Evolutionary conservation across 2,113 vertebrate species (phyloP).

Genomic region (Pseudorhombus dupliciocellatus): DNA sequence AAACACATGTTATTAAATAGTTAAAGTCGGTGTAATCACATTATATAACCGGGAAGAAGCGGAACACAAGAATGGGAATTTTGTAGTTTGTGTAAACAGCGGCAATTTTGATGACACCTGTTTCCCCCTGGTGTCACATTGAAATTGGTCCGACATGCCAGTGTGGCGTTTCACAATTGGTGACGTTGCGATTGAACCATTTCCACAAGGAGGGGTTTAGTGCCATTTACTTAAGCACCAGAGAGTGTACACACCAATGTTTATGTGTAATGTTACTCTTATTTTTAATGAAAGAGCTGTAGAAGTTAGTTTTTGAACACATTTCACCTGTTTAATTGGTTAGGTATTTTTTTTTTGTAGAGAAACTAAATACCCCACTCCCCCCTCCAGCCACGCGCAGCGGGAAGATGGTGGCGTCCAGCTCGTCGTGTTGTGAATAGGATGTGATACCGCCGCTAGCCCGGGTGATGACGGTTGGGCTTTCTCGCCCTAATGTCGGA

Average conservation of each 20-base stretch:
- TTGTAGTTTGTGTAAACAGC: neutral
- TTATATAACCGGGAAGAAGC: neutral
- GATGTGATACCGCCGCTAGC: constrained; percentile 55
- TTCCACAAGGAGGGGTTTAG: constrained; percentile 9
- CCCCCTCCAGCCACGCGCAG: constrained; percentile 2
- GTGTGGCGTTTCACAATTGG: constrained; percentile 82
- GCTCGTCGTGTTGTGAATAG: constrained; percentile 63
- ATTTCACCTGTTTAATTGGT: accelerated
- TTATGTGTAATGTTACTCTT: accelerated
- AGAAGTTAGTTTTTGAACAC: accelerated
- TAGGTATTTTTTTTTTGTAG: neutral
- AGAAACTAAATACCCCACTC: neutral
- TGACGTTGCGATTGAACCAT: constrained; percentile 79
- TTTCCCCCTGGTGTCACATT: constrained; percentile 60
- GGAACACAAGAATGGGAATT: neutral
- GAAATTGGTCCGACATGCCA: constrained; percentile 55
- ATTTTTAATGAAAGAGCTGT: neutral
- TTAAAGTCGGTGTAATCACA: neutral
- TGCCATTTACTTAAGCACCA: accelerated
- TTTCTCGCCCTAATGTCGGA: constrained; percentile 4
- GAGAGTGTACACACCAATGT: accelerated
- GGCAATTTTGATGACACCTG: constrained; percentile 45
- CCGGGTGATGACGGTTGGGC: constrained; percentile 52
- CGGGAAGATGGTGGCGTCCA: constrained; percentile 36
- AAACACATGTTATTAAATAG: neutral